A percentile compares a stretch with the other conserved stretches of the same genome.
These are phyloP conservation scores for Ormyrus rosae DNA, from an alignment of 2,888 invertebrate genomes.

Conservation along the genomic window DNA sequence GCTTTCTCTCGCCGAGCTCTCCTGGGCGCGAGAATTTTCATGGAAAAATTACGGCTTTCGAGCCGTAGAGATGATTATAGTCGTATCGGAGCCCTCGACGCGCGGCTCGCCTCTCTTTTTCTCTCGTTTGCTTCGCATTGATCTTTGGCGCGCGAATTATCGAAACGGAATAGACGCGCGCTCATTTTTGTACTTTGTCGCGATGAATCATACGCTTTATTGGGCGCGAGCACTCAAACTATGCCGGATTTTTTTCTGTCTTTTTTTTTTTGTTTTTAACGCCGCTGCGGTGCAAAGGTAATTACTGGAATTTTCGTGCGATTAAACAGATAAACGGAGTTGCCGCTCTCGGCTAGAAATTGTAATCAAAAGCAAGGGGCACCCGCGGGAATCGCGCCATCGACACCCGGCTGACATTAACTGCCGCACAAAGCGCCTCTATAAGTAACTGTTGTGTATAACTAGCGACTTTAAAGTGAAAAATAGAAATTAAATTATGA, in stretches of 20 bases:
- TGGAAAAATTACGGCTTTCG: constrained; percentile 22
- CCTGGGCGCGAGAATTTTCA: constrained; percentile 15
- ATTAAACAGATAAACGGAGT: constrained; percentile 12
- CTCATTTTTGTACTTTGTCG: background rate
- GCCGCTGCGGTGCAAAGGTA: background rate
- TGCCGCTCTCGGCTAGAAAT: background rate
- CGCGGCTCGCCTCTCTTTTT: no score
- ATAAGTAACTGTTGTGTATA: no score
- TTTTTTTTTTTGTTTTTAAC: no score
- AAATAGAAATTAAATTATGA: no score
- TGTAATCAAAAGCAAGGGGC: constrained; percentile 14
- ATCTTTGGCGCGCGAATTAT: background rate
- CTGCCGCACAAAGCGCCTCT: no score
- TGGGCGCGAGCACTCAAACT: background rate
- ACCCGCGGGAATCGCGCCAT: background rate
- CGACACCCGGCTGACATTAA: no score
- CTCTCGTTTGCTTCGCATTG: no score
- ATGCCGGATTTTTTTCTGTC: no score
- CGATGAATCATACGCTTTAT: constrained; percentile 10
- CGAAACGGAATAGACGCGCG: background rate
- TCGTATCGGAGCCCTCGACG: no score
- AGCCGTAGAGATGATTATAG: constrained; percentile 1
- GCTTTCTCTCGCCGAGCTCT: background rate
- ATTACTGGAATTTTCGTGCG: constrained; percentile 21
- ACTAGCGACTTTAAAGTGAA: no score